Conservation (phyloP, 92 coral and sea anemone genomes). For the Metridium senile region DNA sequence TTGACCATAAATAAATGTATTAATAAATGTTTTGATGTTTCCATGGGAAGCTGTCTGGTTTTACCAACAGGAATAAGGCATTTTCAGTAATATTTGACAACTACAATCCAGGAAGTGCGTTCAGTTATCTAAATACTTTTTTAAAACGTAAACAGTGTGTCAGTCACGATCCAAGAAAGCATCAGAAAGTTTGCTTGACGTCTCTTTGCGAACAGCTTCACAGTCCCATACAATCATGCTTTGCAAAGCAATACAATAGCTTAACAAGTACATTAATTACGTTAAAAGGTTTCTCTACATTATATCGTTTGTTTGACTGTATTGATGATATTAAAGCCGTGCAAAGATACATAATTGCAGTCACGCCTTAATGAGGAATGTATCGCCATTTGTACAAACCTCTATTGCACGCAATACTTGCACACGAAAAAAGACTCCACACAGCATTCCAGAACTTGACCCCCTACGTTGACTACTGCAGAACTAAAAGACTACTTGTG, state of each 20-base stretch:
- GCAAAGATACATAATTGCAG: neutral
- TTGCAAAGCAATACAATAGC: neutral
- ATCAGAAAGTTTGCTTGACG: too few relatives aligned
- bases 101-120: neutral
- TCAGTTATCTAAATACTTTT: neutral
- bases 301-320: too few relatives aligned
- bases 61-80: too few relatives aligned
- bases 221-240: neutral
- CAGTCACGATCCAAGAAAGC: neutral
- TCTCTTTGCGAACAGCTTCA: too few relatives aligned
- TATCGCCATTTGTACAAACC: neutral
- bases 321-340: too few relatives aligned
- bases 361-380: slow-evolving; percentile 8
- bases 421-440: neutral
- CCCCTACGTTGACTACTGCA: neutral
- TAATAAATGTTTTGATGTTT: too few relatives aligned
- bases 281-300: too few relatives aligned
- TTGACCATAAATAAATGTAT: too few relatives aligned
- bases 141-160: neutral
- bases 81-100: neutral
- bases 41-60: too few relatives aligned
- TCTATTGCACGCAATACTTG: slow-evolving; percentile 2
- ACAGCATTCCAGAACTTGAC: neutral
- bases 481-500: neutral
- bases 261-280: too few relatives aligned